Percentiles rank a stretch among this genome's conserved stretches.
These are phyloP conservation scores for Athetis lepigone DNA, from an alignment of 2,888 invertebrate genomes.

Conservation along the genomic window DNA sequence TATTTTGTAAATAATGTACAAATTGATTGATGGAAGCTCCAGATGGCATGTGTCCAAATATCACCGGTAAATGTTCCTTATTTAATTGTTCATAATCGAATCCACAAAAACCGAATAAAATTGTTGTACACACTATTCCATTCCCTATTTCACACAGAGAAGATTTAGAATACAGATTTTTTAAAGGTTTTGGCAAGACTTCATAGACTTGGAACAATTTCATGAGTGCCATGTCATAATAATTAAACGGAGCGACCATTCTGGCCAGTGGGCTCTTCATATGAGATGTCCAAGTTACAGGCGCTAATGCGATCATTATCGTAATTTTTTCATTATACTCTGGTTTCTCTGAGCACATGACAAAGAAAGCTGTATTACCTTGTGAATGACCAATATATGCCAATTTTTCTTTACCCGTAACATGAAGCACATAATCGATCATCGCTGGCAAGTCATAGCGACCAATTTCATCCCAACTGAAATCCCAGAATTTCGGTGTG, in stretches of 20 bases:
- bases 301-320: constrained; percentile 91
- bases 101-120: constrained; percentile 59
- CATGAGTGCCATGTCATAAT: constrained; percentile 28
- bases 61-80: constrained; percentile 43
- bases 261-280: constrained; percentile 68
- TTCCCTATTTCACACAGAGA: constrained; percentile 46
- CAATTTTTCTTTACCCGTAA: constrained; percentile 88
- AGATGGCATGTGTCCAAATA: constrained; percentile 67
- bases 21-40: constrained; percentile 85
- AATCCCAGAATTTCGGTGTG: constrained; percentile 88
- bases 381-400: constrained; percentile 94
- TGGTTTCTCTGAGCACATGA: constrained; percentile 90
- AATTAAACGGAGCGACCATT: constrained; percentile 36
- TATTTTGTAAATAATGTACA: constrained; percentile 67
- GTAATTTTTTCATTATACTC: constrained; percentile 91
- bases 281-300: constrained; percentile 90
- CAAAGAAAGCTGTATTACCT: constrained; percentile 92
- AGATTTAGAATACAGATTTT: constrained; percentile 5
- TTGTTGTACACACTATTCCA: constrained; percentile 55
- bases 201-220: constrained; percentile 42
- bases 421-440: constrained; percentile 91
- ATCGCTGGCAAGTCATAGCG: constrained; percentile 93
- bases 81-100: constrained; percentile 63
- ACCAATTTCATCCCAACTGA: constrained; percentile 94
- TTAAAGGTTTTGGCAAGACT: constrained; percentile 41